A percentile compares a stretch with the other conserved stretches of the same genome.
Conservation (phyloP, 1,140 invertebrate species). For the Dreissena rostriformis region DNA sequence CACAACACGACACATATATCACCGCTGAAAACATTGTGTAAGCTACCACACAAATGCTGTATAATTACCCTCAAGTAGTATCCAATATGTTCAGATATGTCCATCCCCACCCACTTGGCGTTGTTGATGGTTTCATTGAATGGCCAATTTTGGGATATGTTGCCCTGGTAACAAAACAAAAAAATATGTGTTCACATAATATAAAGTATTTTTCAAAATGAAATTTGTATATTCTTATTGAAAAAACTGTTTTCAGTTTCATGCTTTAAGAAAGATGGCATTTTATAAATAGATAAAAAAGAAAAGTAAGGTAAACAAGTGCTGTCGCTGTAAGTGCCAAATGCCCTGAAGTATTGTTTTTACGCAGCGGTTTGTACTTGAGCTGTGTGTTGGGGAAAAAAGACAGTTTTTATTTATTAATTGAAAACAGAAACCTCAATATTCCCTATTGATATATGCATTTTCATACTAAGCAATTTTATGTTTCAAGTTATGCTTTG, state of each 20-base stretch:
- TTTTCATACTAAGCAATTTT: too few species aligned
- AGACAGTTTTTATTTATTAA: too few species aligned
- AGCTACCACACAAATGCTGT: background rate
- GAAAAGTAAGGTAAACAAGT: background rate
- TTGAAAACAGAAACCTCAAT: too few species aligned
- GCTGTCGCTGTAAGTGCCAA: too few species aligned
- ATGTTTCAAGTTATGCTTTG: too few species aligned
- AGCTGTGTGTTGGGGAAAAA: too few species aligned
- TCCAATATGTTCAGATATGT: slow-evolving; percentile 86
- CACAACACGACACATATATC: too few species aligned
- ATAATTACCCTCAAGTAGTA: slow-evolving; percentile 75
- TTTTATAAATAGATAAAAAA: background rate
- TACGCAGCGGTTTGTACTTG: too few species aligned
- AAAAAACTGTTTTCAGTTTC: background rate
- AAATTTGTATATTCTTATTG: background rate
- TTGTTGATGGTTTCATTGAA: slow-evolving; percentile 86
- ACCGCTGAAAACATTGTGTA: too few species aligned
- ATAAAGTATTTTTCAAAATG: background rate
- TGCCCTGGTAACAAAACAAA: slow-evolving; percentile 15
- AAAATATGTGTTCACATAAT: background rate
- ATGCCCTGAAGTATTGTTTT: too few species aligned
- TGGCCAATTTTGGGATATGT: background rate
- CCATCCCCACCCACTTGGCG: slow-evolving; percentile 94
- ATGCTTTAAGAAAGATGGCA: background rate
- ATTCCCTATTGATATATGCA: too few species aligned